These are phyloP conservation scores for Nettapus auritus DNA, from an alignment of 2,113 vertebrate genomes.

Conservation along the genomic window DNA sequence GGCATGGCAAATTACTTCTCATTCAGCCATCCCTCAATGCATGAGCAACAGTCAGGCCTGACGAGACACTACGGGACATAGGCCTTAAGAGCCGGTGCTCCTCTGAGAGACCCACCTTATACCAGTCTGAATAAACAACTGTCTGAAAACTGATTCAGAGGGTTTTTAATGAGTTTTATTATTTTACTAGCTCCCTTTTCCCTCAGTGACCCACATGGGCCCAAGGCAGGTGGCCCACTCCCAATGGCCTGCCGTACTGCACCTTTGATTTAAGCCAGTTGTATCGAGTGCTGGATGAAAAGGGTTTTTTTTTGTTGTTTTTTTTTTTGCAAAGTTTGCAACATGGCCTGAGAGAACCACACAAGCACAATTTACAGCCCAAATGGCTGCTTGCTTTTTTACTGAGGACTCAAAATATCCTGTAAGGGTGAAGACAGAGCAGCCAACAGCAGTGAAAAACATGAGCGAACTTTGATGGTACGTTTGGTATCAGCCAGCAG, in stretches of 20 bases:
- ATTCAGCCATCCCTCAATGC: neutral
- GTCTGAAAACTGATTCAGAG: neutral
- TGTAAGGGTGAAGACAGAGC: neutral
- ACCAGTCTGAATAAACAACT: neutral
- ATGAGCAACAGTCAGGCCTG: neutral
- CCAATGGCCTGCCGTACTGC: neutral
- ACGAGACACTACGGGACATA: neutral
- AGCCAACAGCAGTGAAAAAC: neutral
- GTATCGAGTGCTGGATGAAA: neutral
- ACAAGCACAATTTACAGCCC: neutral
- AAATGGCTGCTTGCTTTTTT: neutral
- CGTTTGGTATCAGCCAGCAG: conserved; percentile 37
- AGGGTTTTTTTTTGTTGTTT: neutral
- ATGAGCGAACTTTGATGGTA: neutral
- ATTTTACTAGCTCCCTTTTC: neutral
- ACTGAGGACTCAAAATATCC: neutral
- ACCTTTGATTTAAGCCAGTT: neutral
- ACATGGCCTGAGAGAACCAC: neutral
- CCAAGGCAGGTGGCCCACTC: neutral
- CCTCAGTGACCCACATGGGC: neutral
- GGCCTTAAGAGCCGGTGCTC: neutral
- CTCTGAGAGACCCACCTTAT: neutral
- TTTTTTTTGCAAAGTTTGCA: neutral
- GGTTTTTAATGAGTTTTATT: neutral
- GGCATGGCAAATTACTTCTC: neutral